Base-by-base conservation (phyloP, 2,888 invertebrate species). In the Tenodera sinensis region DNA sequence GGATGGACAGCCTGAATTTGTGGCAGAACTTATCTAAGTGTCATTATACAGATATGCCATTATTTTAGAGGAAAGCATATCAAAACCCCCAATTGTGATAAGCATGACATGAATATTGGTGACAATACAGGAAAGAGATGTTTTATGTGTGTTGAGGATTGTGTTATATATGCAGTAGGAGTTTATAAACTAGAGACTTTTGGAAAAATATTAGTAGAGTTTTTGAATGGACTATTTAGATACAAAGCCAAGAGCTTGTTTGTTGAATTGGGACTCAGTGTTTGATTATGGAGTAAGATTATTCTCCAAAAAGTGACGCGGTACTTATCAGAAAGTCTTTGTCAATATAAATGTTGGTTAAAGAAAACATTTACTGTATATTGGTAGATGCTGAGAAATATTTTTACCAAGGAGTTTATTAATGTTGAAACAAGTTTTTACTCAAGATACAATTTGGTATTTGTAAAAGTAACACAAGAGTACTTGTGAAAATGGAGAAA, bases 1-100 rank as follows among this genome's bases (percentile, higher is more conserved):
- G 91, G 94, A 95, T 90, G 95, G 95, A 88, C 95, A 95, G 92
- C 95, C 95, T 25, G 95, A 95, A 92, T 95, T 95, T 91, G 94
- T 95, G 90, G 95, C 95, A 88, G 95, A 95, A 92, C 93, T 95
- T 92, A 95, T 95, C 92, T 95, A 94, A 94, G 83, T 81, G 54
- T 71, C 20, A 14, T 71, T 20, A 20, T 20, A 71, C 25, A 71
- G 54, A 71, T 71, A 71, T 71, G 54, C 54, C 54, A 71, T 12
- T 71, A 30, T 71, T 15, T 71, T 25, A 20, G 54, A 71, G 54
- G 54, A 71, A 71, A 15, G 54, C 54, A 71, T 71, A 71, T 71
- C 54, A 71, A 20, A 20, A 71, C 54, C 54, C 25, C 54, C 25
- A 71, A 15, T 71, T 71, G 54, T 71, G 54, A 71, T 71, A 71